phyloP scores from a whole-genome alignment of 1,140 invertebrate species.

The Bombus ignitus region DNA sequence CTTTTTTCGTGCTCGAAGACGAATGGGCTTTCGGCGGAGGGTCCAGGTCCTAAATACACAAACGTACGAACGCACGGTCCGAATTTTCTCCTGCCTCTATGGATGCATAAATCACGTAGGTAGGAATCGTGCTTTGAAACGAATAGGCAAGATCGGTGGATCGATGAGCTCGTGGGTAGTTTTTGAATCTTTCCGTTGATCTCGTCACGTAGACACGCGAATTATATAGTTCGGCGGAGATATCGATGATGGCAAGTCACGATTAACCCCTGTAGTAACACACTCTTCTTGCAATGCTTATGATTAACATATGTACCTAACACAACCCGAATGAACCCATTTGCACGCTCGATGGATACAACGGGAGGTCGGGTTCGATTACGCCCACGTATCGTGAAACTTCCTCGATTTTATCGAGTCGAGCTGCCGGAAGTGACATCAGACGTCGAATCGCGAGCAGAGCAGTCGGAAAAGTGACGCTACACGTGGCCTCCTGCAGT shows the following conservation, averaged over 20 bases:
- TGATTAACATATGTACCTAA: not conserved
- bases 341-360: not conserved
- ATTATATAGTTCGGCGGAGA: not conserved
- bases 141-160: not conserved
- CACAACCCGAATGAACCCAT: not conserved
- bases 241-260: not conserved
- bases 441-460: constrained; percentile 8
- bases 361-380: constrained; percentile 24
- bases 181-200: not conserved
- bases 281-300: not conserved
- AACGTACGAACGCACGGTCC: not conserved
- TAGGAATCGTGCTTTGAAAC: not conserved
- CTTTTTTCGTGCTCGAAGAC: not conserved
- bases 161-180: not conserved
- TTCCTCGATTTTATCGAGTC: constrained; percentile 53
- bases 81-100: not conserved
- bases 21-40: not conserved
- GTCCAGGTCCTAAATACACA: constrained; percentile 33
- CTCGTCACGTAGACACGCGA: not conserved
- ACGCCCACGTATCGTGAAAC: constrained; percentile 25
- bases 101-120: not conserved
- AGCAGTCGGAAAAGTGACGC: constrained; percentile 46
- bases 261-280: not conserved
- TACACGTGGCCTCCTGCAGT: constrained; percentile 54
- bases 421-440: constrained; percentile 62